Conservation (phyloP, 2,113 vertebrate genomes). For the Channa maculata region DNA sequence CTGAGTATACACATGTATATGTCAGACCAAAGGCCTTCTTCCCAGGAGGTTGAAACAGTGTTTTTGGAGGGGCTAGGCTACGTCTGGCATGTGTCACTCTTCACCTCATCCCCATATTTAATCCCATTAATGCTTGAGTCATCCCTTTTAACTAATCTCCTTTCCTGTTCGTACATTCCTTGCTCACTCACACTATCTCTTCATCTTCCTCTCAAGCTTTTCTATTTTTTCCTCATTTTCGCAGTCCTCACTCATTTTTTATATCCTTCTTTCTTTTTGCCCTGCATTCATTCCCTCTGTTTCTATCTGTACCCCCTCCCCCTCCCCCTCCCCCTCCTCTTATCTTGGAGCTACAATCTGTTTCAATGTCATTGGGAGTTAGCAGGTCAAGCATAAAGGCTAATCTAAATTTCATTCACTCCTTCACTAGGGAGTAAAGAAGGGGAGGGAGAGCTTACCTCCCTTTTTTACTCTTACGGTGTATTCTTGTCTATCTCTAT, state of each 20-base stretch:
- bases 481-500: conserved; percentile 3
- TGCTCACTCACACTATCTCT: conserved; percentile 10
- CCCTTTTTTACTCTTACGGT: not conserved
- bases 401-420: conserved; percentile 74
- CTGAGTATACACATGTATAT: too few relatives aligned
- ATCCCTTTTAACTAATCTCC: conserved; percentile 11
- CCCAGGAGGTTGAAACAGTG: conserved; percentile 1
- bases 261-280: conserved; percentile 3
- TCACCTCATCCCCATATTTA: conserved; percentile 27
- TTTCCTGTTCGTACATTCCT: conserved; percentile 18
- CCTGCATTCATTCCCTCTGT: not conserved
- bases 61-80: not conserved
- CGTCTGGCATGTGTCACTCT: conserved; percentile 37
- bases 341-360: conserved; percentile 54
- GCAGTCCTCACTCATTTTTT: not conserved
- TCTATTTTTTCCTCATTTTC: conserved; percentile 1
- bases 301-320: not conserved
- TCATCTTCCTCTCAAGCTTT: not conserved
- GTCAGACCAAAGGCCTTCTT: not conserved
- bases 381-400: conserved; percentile 67
- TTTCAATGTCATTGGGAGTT: conserved; percentile 61
- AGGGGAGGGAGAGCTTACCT: conserved; percentile 5
- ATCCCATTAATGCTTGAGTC: conserved; percentile 36
- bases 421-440: conserved; percentile 50
- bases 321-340: conserved; percentile 1